phyloP scores from a whole-genome alignment of 35 echinoderm and acorn worm genomes.

The Apostichopus californicus region DNA sequence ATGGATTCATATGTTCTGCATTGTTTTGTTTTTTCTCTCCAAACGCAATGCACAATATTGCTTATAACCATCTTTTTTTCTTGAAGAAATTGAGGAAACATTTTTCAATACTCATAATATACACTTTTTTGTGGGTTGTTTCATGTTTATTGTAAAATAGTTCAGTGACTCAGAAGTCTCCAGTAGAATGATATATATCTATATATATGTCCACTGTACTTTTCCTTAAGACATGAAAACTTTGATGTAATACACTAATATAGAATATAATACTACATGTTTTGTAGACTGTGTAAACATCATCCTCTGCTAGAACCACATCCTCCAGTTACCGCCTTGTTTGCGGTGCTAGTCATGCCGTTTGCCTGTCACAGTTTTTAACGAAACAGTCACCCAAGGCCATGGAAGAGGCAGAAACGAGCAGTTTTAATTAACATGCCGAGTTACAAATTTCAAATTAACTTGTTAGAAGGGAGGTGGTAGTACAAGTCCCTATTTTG shows the following conservation, averaged over 20 bases:
- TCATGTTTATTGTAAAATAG: background rate
- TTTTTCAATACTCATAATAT: no score
- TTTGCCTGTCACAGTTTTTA: background rate
- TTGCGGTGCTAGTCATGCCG: constrained; percentile 14
- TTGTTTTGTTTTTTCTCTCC: no score
- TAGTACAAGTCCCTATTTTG: background rate
- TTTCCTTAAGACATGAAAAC: background rate
- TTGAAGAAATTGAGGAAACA: no score
- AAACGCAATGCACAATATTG: no score
- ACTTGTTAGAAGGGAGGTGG: background rate
- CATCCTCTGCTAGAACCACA: background rate
- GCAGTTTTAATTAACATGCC: constrained; percentile 46
- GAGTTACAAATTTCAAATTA: constrained; percentile 41
- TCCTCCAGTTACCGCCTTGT: constrained; percentile 19
- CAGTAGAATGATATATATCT: background rate
- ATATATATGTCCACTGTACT: background rate
- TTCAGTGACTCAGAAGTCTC: background rate
- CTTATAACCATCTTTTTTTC: no score
- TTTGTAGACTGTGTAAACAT: constrained; percentile 39
- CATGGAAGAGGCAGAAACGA: constrained; percentile 17
- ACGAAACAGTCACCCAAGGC: constrained; percentile 34
- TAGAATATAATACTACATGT: background rate
- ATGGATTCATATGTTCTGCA: no score
- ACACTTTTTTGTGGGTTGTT: no score
- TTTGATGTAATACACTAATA: background rate